phyloP scores from a whole-genome alignment of 1,140 invertebrate species.

The Drosophila dunni region DNA sequence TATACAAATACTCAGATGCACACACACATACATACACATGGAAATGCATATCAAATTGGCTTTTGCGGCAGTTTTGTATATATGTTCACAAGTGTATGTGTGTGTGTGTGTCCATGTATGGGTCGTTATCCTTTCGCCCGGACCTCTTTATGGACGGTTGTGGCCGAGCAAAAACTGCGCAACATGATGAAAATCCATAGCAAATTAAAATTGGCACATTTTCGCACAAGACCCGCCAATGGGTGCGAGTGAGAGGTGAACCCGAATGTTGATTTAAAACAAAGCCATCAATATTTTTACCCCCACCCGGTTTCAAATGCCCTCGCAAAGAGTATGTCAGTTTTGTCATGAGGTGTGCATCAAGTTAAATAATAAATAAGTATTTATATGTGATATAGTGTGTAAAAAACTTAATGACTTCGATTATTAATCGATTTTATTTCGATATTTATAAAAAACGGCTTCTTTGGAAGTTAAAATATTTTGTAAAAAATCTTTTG shows the following conservation, averaged over 20 bases:
- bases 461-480: too few relatives aligned
- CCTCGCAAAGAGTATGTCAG: not conserved
- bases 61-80: slow-evolving; percentile 51
- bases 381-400: not conserved
- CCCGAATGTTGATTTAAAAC: slow-evolving; percentile 13
- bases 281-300: slow-evolving; percentile 35
- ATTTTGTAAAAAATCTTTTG: too few relatives aligned
- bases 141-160: slow-evolving; percentile 28
- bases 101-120: slow-evolving; percentile 24
- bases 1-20: not conserved
- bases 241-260: not conserved
- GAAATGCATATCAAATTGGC: slow-evolving; percentile 55
- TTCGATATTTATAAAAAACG: too few relatives aligned
- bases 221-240: slow-evolving; percentile 33
- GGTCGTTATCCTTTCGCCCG: slow-evolving; percentile 44
- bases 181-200: slow-evolving; percentile 58
- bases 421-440: too few relatives aligned
- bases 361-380: not conserved
- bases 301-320: not conserved
- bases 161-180: slow-evolving; percentile 43
- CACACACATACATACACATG: not conserved
- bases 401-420: too few relatives aligned
- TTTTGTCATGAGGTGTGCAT: not conserved
- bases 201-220: slow-evolving; percentile 65
- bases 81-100: slow-evolving; percentile 11